Conservation (phyloP, 1,140 invertebrate genomes). For the Bacillus rossius region DNA sequence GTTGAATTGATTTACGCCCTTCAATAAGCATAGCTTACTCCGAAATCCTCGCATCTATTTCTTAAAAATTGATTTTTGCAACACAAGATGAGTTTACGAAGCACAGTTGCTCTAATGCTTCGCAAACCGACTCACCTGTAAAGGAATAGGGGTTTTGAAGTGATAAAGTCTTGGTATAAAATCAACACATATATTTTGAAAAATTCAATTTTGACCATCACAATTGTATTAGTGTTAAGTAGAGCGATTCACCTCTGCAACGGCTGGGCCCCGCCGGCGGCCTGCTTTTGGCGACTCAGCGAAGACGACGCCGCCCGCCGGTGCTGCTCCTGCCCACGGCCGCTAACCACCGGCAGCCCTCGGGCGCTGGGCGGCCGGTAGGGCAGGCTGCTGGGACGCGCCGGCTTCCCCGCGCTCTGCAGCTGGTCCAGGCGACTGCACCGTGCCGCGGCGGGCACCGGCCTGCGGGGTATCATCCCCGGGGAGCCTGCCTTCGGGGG, state of each 20-base stretch:
- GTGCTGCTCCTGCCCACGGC: constrained; percentile 29
- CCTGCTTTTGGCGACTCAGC: constrained; percentile 22
- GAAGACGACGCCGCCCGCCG: constrained; percentile 59
- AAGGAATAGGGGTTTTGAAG: not conserved
- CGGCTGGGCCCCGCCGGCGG: not conserved
- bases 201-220: too few relatives aligned
- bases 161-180: not conserved
- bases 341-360: not conserved
- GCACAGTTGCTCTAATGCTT: too few relatives aligned
- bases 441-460: not conserved
- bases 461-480: not conserved
- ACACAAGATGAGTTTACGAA: too few relatives aligned
- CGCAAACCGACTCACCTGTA: too few relatives aligned
- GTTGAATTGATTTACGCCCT: too few relatives aligned
- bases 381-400: constrained; percentile 29
- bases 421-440: not conserved
- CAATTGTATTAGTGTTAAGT: too few relatives aligned
- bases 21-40: too few relatives aligned
- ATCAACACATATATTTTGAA: too few relatives aligned
- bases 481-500: not conserved
- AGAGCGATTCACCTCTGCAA: too few relatives aligned
- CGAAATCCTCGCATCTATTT: too few relatives aligned
- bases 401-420: constrained; percentile 15
- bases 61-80: too few relatives aligned
- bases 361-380: constrained; percentile 16